These are phyloP conservation scores for Meloidogyne exigua DNA, from an alignment of 1,140 invertebrate genomes.

Conservation along the genomic window DNA sequence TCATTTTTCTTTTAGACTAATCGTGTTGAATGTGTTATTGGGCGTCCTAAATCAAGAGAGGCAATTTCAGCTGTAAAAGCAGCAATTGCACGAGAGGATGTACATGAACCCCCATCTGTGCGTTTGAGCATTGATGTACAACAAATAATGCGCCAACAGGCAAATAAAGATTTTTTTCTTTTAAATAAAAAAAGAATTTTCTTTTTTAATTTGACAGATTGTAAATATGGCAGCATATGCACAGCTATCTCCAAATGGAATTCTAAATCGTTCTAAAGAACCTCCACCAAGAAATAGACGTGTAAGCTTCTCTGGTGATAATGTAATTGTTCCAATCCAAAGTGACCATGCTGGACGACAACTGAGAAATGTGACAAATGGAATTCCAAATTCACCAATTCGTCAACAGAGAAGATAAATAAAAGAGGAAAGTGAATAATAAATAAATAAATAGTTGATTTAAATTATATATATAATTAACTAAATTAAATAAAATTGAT, in stretches of 20 bases:
- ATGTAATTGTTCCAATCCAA: slow-evolving; percentile 2
- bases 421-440: too few species aligned
- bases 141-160: background rate
- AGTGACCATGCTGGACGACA: background rate
- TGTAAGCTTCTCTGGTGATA: background rate
- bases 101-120: background rate
- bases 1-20: background rate
- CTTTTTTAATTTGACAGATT: background rate
- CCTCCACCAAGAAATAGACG: background rate
- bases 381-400: background rate
- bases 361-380: background rate
- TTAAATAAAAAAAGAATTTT: background rate
- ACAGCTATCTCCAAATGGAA: background rate
- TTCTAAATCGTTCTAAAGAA: background rate
- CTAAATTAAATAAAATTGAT: too few species aligned
- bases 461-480: too few species aligned
- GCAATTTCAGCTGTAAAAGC: background rate
- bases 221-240: background rate
- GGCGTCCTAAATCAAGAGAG: background rate
- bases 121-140: background rate
- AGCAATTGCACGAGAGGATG: background rate
- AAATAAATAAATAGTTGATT: too few species aligned
- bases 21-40: background rate
- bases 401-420: background rate
- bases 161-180: background rate